Base-by-base conservation (phyloP, 2,113 vertebrate genomes). In the Puffinus mauretanicus region DNA sequence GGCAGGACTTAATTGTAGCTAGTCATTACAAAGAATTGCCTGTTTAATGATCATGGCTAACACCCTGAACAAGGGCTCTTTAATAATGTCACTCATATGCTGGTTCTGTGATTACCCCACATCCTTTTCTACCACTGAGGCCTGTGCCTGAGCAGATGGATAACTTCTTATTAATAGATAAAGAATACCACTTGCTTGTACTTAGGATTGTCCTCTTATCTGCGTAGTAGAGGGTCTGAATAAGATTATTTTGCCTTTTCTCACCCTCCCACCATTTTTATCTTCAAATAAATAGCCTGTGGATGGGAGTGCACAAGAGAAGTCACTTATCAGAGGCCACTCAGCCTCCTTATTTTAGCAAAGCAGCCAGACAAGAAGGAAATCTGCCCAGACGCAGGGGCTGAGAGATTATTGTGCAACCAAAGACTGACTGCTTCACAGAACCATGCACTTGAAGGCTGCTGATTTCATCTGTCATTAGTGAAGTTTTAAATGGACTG, bases 311-410 rank as follows among this genome's bases (percentile, higher is more conserved):
- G 61, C 75, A 80, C 52, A 34, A 66, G 51, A 88, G 71, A 86
- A 94, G 47, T 86, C 75, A 79, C 71, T 94, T 97, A 88, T 22
- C 81, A 73, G 47, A 81, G 80, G 65, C 52, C 77, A 70, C 61
- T 72, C 94, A 91, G 51, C 51, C 78, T 96, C 90, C 67, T 84
- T 92, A 86, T 94, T 97, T 96, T 92, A 95, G 95, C 65, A 92
- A 55, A 94, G 85, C 90, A 90, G 85, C 64, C 88, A 94, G 92
- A 95, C 94, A 61, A 97, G 94, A 82, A 96, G 95, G 92, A 94
- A 96, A 94, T 92, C 94, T 96, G 92, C 65, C 80, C 61, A 82
- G 80, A 94, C 42, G 0, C 69, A 90, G 85, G 52, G 93, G 60
- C 90, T 86, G 94, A 82, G 80, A 88, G 65, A 62, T 88, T 55